A percentile compares a stretch with the other conserved stretches of the same genome.
Conservation (phyloP, 1,140 invertebrate genomes). For the Lasioglossum baleicum region DNA sequence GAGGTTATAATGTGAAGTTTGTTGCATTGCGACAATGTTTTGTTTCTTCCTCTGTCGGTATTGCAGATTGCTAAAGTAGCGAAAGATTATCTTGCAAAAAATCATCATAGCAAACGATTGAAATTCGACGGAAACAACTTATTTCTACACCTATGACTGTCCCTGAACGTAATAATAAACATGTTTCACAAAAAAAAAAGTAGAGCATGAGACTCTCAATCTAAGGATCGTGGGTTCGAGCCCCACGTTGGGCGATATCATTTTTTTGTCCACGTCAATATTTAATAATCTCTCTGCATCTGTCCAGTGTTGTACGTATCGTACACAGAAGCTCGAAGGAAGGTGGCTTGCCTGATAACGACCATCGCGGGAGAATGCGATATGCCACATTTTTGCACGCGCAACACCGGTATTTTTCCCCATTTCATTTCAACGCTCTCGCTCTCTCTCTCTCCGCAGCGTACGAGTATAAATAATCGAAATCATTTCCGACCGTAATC, state of each 20-base stretch:
- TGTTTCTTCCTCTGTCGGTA: no score
- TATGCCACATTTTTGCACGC: background rate
- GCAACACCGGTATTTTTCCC: slow-evolving; percentile 9
- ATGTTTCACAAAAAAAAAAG: slow-evolving; percentile 24
- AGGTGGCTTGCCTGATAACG: background rate
- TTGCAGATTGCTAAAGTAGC: no score
- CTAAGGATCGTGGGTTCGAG: slow-evolving; percentile 85
- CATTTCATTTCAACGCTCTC: no score
- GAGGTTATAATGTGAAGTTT: no score
- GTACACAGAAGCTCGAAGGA: background rate
- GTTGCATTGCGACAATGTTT: no score
- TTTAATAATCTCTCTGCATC: background rate
- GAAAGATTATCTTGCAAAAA: no score
- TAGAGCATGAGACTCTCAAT: slow-evolving; percentile 85
- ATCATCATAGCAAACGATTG: no score
- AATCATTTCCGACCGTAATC: background rate
- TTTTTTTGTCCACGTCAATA: background rate
- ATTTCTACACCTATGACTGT: no score
- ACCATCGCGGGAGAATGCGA: no score
- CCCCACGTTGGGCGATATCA: slow-evolving; percentile 81
- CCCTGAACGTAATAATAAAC: no score
- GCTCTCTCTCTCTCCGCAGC: background rate
- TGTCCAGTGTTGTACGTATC: background rate
- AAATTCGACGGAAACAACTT: no score
- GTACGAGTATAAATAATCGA: slow-evolving; percentile 12